phyloP scores from a whole-genome alignment of 1,140 invertebrate species.

The Acromyrmex echinatior region DNA sequence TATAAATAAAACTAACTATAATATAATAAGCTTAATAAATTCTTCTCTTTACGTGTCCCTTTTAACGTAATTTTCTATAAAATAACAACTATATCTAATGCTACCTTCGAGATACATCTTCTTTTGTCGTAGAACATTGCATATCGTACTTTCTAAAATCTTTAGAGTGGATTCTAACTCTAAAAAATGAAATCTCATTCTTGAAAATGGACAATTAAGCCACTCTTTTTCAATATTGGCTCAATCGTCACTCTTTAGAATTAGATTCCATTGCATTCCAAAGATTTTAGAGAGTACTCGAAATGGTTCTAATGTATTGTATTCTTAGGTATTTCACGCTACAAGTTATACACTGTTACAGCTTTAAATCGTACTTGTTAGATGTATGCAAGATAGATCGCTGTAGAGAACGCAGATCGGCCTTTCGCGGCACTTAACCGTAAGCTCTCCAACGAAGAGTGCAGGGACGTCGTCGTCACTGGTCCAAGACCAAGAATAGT shows the following conservation, averaged over 20 bases:
- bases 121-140: too few relatives aligned
- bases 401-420: not conserved
- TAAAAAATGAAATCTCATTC: too few relatives aligned
- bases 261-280: too few relatives aligned
- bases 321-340: not conserved
- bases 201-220: too few relatives aligned
- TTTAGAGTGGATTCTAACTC: too few relatives aligned
- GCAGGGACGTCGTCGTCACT: slow-evolving; percentile 43
- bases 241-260: too few relatives aligned
- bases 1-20: not conserved
- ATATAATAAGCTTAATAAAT: not conserved
- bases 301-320: not conserved
- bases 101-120: not conserved
- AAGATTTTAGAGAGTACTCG: too few relatives aligned
- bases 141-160: too few relatives aligned
- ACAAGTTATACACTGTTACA: not conserved
- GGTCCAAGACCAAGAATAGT: slow-evolving; percentile 62
- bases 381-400: not conserved
- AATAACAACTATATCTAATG: not conserved
- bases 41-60: not conserved
- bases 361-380: slow-evolving; percentile 4
- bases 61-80: not conserved
- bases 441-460: slow-evolving; percentile 59
- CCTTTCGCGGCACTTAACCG: slow-evolving; percentile 48
- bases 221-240: too few relatives aligned